A percentile compares a stretch with the other conserved stretches of the same genome.
These are phyloP conservation scores for Aricia artaxerxes DNA, from an alignment of 2,888 invertebrate genomes.

Conservation along the genomic window DNA sequence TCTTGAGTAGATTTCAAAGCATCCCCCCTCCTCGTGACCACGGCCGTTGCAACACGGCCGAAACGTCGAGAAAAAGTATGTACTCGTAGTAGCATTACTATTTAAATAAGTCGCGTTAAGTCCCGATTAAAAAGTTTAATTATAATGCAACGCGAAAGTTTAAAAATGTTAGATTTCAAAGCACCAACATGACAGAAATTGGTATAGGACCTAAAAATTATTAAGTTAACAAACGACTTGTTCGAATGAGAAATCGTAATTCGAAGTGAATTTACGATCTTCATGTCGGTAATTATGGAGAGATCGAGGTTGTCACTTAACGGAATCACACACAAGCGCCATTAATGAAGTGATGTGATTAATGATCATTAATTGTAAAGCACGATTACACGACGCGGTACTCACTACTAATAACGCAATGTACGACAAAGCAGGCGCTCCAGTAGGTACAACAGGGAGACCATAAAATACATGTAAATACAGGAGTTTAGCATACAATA, in stretches of 20 bases:
- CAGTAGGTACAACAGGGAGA: neutral
- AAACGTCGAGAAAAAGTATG: too few relatives aligned
- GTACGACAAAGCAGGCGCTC: neutral
- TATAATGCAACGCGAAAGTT: too few relatives aligned
- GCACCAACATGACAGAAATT: too few relatives aligned
- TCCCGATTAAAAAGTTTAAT: too few relatives aligned
- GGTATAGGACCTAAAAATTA: too few relatives aligned
- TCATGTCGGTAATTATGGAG: conserved; percentile 39
- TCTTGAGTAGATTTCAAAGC: too few relatives aligned
- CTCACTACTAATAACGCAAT: neutral
- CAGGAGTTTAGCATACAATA: neutral
- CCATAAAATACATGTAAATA: conserved; percentile 1
- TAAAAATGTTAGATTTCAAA: too few relatives aligned
- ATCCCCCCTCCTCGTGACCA: too few relatives aligned
- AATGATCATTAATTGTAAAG: conserved; percentile 37
- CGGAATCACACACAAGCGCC: conserved; percentile 37
- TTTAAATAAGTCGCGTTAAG: too few relatives aligned
- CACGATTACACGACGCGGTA: conserved; percentile 6
- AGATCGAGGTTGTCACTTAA: conserved; percentile 41
- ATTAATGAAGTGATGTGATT: conserved; percentile 39
- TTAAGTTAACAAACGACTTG: neutral
- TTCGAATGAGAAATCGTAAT: conserved; percentile 34
- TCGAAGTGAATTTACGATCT: conserved; percentile 42
- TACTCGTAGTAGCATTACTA: too few relatives aligned
- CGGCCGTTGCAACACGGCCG: too few relatives aligned